Conservation (phyloP, 1,140 invertebrate genomes). For the Drosophila dunni region DNA sequence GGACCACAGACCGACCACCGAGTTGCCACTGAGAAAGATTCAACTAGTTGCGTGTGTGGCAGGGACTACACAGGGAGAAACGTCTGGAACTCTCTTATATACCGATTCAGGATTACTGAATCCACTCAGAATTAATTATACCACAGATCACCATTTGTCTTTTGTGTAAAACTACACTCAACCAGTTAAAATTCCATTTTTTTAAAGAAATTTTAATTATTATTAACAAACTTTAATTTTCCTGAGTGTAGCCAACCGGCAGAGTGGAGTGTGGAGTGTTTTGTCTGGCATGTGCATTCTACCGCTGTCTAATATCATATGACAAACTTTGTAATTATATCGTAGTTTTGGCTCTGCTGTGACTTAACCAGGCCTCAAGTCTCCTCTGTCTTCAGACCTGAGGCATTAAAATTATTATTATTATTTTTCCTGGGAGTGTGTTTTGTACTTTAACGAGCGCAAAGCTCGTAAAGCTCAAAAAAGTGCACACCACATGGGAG, state of each 20-base stretch:
- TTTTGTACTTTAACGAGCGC: slow-evolving; percentile 48
- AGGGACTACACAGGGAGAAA: not conserved
- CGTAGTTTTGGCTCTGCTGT: slow-evolving; percentile 48
- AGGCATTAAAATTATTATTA: slow-evolving; percentile 61
- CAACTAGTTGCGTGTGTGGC: slow-evolving; percentile 26
- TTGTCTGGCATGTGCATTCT: slow-evolving; percentile 54
- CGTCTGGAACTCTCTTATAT: no score
- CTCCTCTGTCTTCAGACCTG: not conserved
- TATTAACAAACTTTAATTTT: not conserved
- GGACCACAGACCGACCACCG: slow-evolving; percentile 26
- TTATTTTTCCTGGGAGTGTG: slow-evolving; percentile 65
- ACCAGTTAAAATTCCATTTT: no score
- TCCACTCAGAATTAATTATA: no score
- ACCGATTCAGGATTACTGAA: no score
- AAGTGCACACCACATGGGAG: slow-evolving; percentile 22
- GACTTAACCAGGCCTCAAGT: slow-evolving; percentile 13
- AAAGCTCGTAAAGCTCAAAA: slow-evolving; percentile 62
- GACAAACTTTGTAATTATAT: slow-evolving; percentile 79
- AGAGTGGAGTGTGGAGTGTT: not conserved
- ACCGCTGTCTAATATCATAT: slow-evolving; percentile 75
- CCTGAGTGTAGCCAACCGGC: not conserved
- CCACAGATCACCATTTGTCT: no score
- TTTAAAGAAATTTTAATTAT: no score
- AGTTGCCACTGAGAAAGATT: slow-evolving; percentile 2
- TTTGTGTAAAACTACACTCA: no score